A percentile compares a stretch with the other conserved stretches of the same genome.
These are phyloP conservation scores for Anabas testudineus DNA, from an alignment of 2,797 vertebrate species.

Conservation along the genomic window DNA sequence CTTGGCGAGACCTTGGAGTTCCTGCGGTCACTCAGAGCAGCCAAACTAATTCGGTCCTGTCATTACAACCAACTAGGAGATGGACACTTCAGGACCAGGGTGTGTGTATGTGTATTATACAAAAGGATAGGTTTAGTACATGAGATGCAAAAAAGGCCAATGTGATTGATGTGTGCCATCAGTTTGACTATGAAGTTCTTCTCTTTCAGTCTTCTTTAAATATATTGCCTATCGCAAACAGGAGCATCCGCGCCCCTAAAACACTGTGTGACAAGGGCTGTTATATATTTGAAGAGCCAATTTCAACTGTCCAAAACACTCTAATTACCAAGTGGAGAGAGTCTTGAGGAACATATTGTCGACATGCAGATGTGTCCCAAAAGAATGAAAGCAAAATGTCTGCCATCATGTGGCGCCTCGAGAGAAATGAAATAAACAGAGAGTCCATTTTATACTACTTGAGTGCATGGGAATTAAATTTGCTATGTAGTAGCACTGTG, in stretches of 20 bases:
- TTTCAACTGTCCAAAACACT: slow-evolving; percentile 39
- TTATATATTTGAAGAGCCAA: slow-evolving; percentile 38
- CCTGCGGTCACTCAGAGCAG: slow-evolving; percentile 61
- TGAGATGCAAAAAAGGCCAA: slow-evolving; percentile 1
- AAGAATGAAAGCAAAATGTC: slow-evolving; percentile 11
- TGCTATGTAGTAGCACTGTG: background rate
- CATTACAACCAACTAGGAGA: slow-evolving; percentile 68
- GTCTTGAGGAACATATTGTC: background rate
- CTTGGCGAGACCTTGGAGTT: slow-evolving; percentile 67
- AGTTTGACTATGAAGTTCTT: slow-evolving; percentile 27
- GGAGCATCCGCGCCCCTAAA: background rate
- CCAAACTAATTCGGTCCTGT: slow-evolving; percentile 75
- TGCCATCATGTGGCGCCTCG: background rate
- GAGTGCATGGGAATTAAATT: background rate
- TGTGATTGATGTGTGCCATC: slow-evolving; percentile 45
- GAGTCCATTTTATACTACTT: background rate
- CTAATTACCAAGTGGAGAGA: slow-evolving; percentile 28
- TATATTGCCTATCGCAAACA: slow-evolving; percentile 40
- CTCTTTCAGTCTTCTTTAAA: slow-evolving; percentile 40
- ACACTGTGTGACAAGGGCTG: slow-evolving; percentile 24
- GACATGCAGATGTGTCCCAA: slow-evolving; percentile 17
- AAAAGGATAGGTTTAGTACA: slow-evolving; percentile 11
- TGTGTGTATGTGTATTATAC: slow-evolving; percentile 30
- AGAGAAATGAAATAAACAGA: background rate
- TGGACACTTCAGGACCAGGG: slow-evolving; percentile 28